Evolutionary conservation across 2,113 vertebrate genomes (phyloP).

Genomic region (Crotalus horridus): DNA sequence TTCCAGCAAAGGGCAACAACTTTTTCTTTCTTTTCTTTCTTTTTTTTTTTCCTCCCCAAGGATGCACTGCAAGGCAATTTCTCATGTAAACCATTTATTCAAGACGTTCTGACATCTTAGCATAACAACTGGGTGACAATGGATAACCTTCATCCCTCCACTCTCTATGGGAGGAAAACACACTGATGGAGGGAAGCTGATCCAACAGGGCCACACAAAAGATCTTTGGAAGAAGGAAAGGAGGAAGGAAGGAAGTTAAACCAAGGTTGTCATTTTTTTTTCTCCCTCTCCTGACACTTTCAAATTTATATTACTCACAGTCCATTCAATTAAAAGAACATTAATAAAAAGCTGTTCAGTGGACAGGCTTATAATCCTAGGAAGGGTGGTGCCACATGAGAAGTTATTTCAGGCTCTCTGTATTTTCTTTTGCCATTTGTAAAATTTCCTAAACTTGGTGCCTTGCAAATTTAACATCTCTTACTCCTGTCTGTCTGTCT

Average conservation of each 20-base stretch:
- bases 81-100: slow-evolving; percentile 63
- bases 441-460: not conserved
- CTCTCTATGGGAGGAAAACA: slow-evolving; percentile 38
- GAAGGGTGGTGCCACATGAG: not conserved
- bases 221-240: not conserved
- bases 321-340: not conserved
- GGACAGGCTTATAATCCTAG: not conserved
- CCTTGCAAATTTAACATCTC: not conserved
- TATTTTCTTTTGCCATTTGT: not conserved
- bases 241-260: slow-evolving; percentile 34
- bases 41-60: not conserved
- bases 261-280: not conserved
- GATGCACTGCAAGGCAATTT: slow-evolving; percentile 51
- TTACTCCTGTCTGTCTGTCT: not conserved
- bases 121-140: slow-evolving; percentile 53
- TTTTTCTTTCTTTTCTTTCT: slow-evolving; percentile 1
- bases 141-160: slow-evolving; percentile 58
- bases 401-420: not conserved
- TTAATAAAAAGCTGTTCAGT: not conserved
- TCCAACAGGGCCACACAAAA: slow-evolving; percentile 34
- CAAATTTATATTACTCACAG: not conserved
- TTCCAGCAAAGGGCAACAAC: slow-evolving; percentile 69
- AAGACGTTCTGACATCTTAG: slow-evolving; percentile 56
- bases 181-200: slow-evolving; percentile 32
- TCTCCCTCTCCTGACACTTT: not conserved